Base-by-base conservation (phyloP, 2,113 vertebrate genomes). In the Trichomycterus rosablanca region DNA sequence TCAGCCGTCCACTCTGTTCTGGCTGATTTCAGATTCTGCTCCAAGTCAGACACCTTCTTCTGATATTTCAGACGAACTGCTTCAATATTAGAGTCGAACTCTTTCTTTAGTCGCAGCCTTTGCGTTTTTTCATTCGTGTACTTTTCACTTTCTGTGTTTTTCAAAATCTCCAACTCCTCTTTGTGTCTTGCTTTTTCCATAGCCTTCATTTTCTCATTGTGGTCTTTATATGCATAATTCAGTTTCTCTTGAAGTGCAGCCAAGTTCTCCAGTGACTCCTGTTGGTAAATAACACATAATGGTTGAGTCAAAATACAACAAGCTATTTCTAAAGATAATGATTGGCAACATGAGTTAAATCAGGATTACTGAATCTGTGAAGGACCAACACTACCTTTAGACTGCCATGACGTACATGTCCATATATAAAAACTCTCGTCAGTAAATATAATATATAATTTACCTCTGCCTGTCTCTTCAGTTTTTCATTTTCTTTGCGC, bases 391-490 rank as follows among this genome's bases (percentile, higher is more conserved):
- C n/a, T n/a, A n/a, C n/a, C n/a, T n/a, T n/a, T n/a, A n/a, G n/a
- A n/a, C n/a, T n/a, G n/a, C n/a, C n/a, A n/a, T n/a, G n/a, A n/a
- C n/a, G n/a, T n/a, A n/a, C n/a, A n/a, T n/a, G n/a, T n/a, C n/a
- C n/a, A n/a, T n/a, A n/a, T n/a, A n/a, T n/a, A n/a, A n/a, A n/a
- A n/a, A n/a, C n/a, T n/a, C n/a, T n/a, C n/a, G n/a, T n/a, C n/a
- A n/a, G n/a, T n/a, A n/a, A n/a, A n/a, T n/a, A n/a, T n/a, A n/a
- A n/a, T n/a, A n/a, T n/a, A n/a, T n/a, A 30, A 30, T 3, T 3
- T 30, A 97, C 94, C 87, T 95, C 83, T 63, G 80, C 71, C 76
- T 93, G 87, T 71, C 91, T 79, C 57, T 89, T 91, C 35, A 79
- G 78, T 69, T 74, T 90, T 72, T 48, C 76, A 55, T 89, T 87